phyloP scores from a whole-genome alignment of 2,888 invertebrate species.

The Torymus texanus region DNA sequence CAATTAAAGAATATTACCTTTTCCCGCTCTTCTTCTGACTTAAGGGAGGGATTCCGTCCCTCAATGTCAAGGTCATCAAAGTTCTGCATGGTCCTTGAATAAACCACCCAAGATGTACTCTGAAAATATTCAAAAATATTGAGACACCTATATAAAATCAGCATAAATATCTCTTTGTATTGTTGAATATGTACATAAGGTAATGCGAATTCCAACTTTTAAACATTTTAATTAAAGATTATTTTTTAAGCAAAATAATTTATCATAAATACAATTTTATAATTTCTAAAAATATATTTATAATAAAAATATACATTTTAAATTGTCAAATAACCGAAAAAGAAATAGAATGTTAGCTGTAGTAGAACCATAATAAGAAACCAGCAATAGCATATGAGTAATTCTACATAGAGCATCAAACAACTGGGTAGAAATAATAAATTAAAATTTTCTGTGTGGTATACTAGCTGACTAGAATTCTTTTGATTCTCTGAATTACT shows the following conservation, averaged over 20 bases:
- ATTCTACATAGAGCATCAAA: no score
- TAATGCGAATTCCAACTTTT: constrained; percentile 36
- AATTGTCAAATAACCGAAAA: no score
- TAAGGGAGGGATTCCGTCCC: constrained; percentile 72
- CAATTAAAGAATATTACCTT: constrained; percentile 68
- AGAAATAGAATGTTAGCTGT: no score
- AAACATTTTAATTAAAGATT: constrained; percentile 25
- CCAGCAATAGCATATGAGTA: no score
- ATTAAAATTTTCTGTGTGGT: no score
- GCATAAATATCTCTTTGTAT: constrained; percentile 22
- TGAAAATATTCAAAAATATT: constrained; percentile 61
- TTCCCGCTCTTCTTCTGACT: constrained; percentile 72
- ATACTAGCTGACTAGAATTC: no score
- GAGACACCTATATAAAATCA: constrained; percentile 39
- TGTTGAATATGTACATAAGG: constrained; percentile 11
- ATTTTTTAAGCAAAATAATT: constrained; percentile 2
- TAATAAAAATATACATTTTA: no score
- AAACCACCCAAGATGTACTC: constrained; percentile 58
- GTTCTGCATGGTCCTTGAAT: constrained; percentile 69
- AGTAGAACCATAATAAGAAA: no score
- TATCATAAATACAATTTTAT: background rate
- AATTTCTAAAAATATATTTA: no score
- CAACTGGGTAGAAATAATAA: no score
- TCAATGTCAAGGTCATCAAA: constrained; percentile 74
- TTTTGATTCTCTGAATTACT: no score